Evolutionary conservation across 2,888 invertebrate species (phyloP), one percentile per base, ranked within the genome.

Genomic region (Steinernema carpocapsae): DNA sequence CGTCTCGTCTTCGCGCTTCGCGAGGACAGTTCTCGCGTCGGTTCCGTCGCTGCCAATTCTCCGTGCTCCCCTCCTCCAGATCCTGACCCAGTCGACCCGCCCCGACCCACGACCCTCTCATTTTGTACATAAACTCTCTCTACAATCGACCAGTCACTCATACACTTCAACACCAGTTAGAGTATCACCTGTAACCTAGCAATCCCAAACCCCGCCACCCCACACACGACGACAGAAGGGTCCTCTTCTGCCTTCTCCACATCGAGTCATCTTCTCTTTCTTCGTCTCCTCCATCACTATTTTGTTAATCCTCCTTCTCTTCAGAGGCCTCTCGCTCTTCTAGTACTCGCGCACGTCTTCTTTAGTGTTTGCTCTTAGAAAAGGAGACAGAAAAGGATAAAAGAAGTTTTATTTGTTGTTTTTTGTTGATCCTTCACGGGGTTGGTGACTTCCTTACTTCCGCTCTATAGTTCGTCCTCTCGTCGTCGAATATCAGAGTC

Each of bases 381-480:
- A 64, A 64, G 64, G 64, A 64, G 64, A 64, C 64, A 29, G 29
- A 64, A 32, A 32, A 64, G 19, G 32, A 64, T 29, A 64, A 64
- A 32, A 37, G 37, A 48, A 48, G 32, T 64, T 64, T 64, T 64
- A 32, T 64, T 64, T 32, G 32, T 64, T 32, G 17, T 32, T 64
- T 32, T 64, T 64, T 64, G 64, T 64, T 64, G 64, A 64, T 29
- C 64, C 17, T 37, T 64, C 29, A 64, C 64, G 64, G 64, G 64
- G 64, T 29, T 48, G 64, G 29, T 29, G 64, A n/a, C 24, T 26
- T 32, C 64, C 64, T 29, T 29, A 37, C 64, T 64, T 64, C 37
- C 52, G 24, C 64, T 32, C 48, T 48, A 14, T 48, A 32, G 19
- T 32, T 29, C 64, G 64, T 32, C 64, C 19, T 48, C 19, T 37